Evolutionary conservation across 2,797 vertebrate genomes (phyloP).

Genomic region (Sebastes paucispinis): DNA sequence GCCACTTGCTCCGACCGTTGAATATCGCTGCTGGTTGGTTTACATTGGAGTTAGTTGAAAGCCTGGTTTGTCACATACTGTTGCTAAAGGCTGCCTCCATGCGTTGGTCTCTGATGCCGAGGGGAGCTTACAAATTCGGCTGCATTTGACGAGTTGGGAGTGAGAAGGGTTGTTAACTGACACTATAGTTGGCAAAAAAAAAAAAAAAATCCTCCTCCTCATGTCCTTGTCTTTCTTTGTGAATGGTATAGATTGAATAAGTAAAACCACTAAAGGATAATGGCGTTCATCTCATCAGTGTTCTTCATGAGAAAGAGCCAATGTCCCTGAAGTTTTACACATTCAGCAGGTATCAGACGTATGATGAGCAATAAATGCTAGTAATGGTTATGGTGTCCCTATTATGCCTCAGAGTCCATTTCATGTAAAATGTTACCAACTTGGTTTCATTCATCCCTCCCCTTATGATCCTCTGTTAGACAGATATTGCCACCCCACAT

Average conservation of each 20-base stretch:
- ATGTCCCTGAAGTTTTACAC: constrained; percentile 20
- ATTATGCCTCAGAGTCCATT: constrained; percentile 17
- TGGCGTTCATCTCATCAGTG: not conserved
- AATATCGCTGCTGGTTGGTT: no score
- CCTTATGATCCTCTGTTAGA: not conserved
- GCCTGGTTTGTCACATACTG: no score
- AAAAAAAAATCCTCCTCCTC: not conserved
- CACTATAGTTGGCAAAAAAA: not conserved
- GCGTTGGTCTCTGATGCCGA: no score
- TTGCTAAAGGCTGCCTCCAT: no score
- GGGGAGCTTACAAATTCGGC: no score
- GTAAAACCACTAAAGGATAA: not conserved
- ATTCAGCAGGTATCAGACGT: constrained; percentile 28
- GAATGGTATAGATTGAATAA: not conserved
- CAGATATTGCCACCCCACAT: constrained; percentile 12
- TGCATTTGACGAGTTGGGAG: no score
- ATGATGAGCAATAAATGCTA: constrained; percentile 22
- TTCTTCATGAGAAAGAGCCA: constrained; percentile 1
- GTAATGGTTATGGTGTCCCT: constrained; percentile 13
- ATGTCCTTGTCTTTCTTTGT: not conserved
- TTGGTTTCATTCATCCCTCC: constrained; percentile 3
- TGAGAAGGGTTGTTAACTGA: not conserved
- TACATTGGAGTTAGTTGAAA: no score
- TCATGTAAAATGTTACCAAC: constrained; percentile 32
- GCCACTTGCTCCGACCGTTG: no score